These are phyloP conservation scores for Atherinomorus stipes DNA, from an alignment of 2,113 vertebrate species.

Conservation along the genomic window DNA sequence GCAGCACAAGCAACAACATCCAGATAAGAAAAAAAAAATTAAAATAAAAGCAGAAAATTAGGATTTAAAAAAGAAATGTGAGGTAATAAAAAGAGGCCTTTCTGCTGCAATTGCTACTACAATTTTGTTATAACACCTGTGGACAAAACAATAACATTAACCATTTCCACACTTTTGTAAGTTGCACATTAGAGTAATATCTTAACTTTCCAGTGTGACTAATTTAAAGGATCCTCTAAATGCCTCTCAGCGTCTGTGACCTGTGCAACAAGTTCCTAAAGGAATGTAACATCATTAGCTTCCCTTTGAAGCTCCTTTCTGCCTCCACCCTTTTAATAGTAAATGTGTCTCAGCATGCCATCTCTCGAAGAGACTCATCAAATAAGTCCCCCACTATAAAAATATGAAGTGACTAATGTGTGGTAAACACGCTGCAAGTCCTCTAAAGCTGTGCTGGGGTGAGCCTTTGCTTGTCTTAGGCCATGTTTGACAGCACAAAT, in stretches of 20 bases:
- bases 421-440: slow-evolving; percentile 22
- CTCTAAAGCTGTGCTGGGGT: slow-evolving; percentile 17
- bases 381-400: slow-evolving; percentile 35
- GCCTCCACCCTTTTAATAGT: slow-evolving; percentile 49
- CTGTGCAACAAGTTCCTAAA: slow-evolving; percentile 58
- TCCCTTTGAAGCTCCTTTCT: slow-evolving; percentile 53
- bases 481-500: slow-evolving; percentile 27
- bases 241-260: slow-evolving; percentile 35
- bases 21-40: too few species aligned
- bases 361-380: slow-evolving; percentile 6
- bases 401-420: slow-evolving; percentile 32
- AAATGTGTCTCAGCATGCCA: slow-evolving; percentile 60
- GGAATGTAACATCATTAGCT: slow-evolving; percentile 67
- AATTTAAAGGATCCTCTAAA: slow-evolving; percentile 10
- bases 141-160: neutral
- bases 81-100: too few species aligned
- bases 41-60: too few species aligned
- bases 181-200: too few species aligned
- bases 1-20: too few species aligned
- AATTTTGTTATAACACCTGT: too few species aligned
- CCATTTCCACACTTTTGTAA: neutral
- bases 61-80: too few species aligned
- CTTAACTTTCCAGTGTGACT: neutral
- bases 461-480: slow-evolving; percentile 17
- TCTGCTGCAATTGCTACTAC: too few species aligned